A percentile compares a stretch with the other conserved stretches of the same genome.
Evolutionary conservation across 2,113 vertebrate species (phyloP).

Genomic region (Atlantisia rogersi): DNA sequence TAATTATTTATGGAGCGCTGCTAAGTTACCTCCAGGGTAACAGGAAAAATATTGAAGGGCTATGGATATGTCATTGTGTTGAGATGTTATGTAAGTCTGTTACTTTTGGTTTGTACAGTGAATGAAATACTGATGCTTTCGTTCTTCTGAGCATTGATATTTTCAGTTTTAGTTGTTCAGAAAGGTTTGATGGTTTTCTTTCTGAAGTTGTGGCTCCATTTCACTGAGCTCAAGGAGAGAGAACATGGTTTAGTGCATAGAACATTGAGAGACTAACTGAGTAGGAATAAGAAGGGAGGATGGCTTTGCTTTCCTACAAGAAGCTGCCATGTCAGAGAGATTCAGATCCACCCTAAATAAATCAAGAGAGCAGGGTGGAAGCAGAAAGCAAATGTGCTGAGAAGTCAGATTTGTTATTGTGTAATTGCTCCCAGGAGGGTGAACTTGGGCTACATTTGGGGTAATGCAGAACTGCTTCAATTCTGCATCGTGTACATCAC

Average conservation of each 20-base stretch:
- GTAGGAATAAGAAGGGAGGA: background rate
- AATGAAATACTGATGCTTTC: background rate
- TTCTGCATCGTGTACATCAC: background rate
- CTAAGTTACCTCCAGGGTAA: conserved; percentile 73
- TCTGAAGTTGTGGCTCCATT: background rate
- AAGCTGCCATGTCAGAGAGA: background rate
- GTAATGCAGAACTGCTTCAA: background rate
- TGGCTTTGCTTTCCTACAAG: background rate
- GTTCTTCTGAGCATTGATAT: background rate
- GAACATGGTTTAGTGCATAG: background rate
- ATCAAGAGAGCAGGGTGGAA: background rate
- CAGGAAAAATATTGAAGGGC: conserved; percentile 62
- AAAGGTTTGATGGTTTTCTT: background rate
- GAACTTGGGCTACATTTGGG: background rate
- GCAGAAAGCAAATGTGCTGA: conserved; percentile 15
- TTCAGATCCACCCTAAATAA: conserved; percentile 8
- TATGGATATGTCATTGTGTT: conserved; percentile 47
- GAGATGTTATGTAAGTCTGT: conserved; percentile 48
- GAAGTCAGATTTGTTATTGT: background rate
- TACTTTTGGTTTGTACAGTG: background rate
- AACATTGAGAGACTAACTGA: background rate
- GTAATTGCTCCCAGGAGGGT: background rate
- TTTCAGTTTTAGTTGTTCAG: background rate
- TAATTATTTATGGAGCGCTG: conserved; percentile 69
- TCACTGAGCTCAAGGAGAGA: background rate